These are phyloP conservation scores for Ptiloglossa arizonensis DNA, from an alignment of 1,140 invertebrate species.

Conservation along the genomic window DNA sequence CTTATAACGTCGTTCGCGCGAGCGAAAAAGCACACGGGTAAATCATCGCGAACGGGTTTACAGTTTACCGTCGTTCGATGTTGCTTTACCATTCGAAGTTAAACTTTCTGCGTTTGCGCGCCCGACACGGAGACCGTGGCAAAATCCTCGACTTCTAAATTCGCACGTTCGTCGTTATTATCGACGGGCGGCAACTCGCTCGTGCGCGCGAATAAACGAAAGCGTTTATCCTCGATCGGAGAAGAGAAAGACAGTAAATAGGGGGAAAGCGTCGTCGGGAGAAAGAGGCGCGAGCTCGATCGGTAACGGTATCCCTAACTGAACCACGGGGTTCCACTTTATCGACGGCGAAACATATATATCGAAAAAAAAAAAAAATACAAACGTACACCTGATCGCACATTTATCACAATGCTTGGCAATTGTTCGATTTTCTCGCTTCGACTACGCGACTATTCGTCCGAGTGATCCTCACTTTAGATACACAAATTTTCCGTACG, in stretches of 20 bases:
- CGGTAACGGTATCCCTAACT: background rate
- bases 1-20: constrained; percentile 22
- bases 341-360: constrained; percentile 13
- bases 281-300: constrained; percentile 6
- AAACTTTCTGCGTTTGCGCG: constrained; percentile 25
- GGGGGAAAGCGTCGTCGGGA: background rate
- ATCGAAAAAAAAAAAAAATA: constrained; percentile 9
- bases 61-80: no score
- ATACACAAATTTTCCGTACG: constrained; percentile 5
- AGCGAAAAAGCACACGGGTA: constrained; percentile 4
- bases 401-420: constrained; percentile 12
- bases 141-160: constrained; percentile 52
- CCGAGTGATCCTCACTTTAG: background rate
- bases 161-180: constrained; percentile 31
- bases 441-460: no score
- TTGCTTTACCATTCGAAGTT: background rate
- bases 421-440: background rate
- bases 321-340: background rate
- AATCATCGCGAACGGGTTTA: background rate
- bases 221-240: background rate
- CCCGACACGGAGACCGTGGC: constrained; percentile 53
- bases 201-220: constrained; percentile 34
- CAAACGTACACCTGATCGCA: background rate
- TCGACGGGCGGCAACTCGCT: constrained; percentile 51
- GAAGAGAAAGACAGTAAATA: constrained; percentile 4